A percentile compares a stretch with the other conserved stretches of the same genome.
phyloP scores from a whole-genome alignment of 2,797 vertebrate species.

The Salarias fasciatus region DNA sequence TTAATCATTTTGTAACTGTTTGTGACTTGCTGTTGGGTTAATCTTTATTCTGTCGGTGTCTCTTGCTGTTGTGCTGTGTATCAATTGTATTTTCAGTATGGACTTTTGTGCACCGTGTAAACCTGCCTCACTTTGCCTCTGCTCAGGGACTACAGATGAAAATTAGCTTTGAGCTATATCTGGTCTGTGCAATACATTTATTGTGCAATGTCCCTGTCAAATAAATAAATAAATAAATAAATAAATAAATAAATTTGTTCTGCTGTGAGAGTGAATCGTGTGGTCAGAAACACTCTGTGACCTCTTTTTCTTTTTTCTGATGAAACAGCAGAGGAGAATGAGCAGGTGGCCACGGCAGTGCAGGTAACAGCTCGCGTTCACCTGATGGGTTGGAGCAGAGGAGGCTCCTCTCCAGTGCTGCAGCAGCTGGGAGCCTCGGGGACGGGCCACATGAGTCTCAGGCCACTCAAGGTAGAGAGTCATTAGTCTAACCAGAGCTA shows the following conservation, averaged over 20 bases:
- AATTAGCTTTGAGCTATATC: no score
- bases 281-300: constrained; percentile 35
- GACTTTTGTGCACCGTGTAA: no score
- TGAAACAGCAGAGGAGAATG: neutral
- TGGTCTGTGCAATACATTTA: no score
- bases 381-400: constrained; percentile 56
- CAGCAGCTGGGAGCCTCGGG: constrained; percentile 34
- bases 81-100: no score
- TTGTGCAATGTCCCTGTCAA: no score
- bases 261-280: constrained; percentile 46
- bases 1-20: no score
- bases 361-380: constrained; percentile 49
- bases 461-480: constrained; percentile 55
- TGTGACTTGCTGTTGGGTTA: no score
- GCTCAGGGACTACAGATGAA: no score
- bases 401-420: constrained; percentile 8
- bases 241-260: constrained; percentile 60
- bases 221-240: no score
- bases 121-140: no score
- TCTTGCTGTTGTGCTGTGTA: no score
- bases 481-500: constrained; percentile 65
- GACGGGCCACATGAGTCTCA: constrained; percentile 30
- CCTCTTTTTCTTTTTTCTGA: constrained; percentile 2
- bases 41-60: no score
- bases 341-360: constrained; percentile 47